Evolutionary conservation across 2,888 invertebrate genomes (phyloP).

Genomic region (Latrodectus hesperus): DNA sequence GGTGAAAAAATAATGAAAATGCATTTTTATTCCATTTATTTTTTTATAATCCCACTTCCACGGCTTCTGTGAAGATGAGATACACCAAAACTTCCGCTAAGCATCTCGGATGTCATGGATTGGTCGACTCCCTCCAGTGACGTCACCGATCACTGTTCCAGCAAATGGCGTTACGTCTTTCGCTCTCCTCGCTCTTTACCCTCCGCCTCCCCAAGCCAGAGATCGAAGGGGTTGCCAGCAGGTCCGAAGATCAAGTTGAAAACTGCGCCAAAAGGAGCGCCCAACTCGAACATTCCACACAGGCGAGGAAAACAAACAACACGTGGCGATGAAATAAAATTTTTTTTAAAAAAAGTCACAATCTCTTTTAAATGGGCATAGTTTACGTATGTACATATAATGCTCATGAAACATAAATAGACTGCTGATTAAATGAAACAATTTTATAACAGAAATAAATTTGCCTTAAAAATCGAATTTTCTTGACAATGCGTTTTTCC

Average conservation of each 20-base stretch:
- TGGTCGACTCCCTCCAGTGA: constrained; percentile 47
- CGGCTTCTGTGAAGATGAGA: constrained; percentile 10
- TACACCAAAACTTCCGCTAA: constrained; percentile 54
- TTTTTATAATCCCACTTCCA: not conserved
- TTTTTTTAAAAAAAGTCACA: no score
- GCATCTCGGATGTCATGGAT: constrained; percentile 50
- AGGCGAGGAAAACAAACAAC: constrained; percentile 13
- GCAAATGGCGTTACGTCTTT: constrained; percentile 69
- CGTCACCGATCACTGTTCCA: constrained; percentile 64
- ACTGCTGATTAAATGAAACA: no score
- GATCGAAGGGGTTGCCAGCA: constrained; percentile 41
- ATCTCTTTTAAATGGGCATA: no score
- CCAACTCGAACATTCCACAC: not conserved
- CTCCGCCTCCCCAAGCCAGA: constrained; percentile 57
- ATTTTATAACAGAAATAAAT: no score
- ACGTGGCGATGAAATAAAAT: constrained; percentile 38
- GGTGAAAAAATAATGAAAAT: no score
- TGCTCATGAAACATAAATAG: no score
- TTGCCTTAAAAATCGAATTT: no score
- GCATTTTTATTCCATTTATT: not conserved
- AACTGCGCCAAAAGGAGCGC: constrained; percentile 30
- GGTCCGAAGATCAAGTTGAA: constrained; percentile 3
- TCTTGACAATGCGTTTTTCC: no score
- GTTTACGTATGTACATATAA: no score
- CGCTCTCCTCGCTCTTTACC: constrained; percentile 64